Conservation (phyloP, 2,113 vertebrate species). For the Microtus pennsylvanicus region DNA sequence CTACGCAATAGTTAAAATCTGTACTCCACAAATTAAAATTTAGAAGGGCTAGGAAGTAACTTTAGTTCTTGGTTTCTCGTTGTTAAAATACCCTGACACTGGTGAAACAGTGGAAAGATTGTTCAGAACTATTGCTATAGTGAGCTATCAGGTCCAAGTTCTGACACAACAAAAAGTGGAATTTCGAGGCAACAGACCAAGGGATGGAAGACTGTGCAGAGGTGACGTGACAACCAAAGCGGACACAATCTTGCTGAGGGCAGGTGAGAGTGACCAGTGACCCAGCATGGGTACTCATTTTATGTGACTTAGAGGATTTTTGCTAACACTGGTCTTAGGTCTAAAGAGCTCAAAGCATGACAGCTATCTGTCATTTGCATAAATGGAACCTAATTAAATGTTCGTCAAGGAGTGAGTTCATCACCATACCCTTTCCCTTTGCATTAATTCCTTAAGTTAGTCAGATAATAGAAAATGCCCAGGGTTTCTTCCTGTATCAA, state of each 20-base stretch:
- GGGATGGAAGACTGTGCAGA: background rate
- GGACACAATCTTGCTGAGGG: background rate
- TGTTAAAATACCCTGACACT: constrained; percentile 1
- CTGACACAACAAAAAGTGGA: background rate
- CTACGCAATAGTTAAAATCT: background rate
- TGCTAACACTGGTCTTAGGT: background rate
- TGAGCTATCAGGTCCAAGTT: background rate
- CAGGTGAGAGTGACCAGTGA: background rate
- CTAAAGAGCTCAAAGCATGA: background rate
- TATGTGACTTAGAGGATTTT: background rate
- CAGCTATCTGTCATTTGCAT: background rate
- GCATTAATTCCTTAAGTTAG: background rate
- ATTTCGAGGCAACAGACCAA: background rate
- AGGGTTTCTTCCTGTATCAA: background rate
- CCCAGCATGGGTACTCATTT: background rate
- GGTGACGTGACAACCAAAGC: background rate
- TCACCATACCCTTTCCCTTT: background rate
- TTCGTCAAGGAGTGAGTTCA: background rate
- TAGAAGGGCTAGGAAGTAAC: background rate
- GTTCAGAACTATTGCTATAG: background rate
- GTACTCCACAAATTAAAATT: background rate
- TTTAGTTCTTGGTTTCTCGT: background rate
- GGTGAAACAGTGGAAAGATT: constrained; percentile 3
- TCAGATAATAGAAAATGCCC: too few relatives aligned
- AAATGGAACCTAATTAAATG: background rate